Percentiles rank a stretch among this genome's conserved stretches.
phyloP scores from a whole-genome alignment of 2,888 invertebrate genomes.

The Rhogogaster chlorosoma region DNA sequence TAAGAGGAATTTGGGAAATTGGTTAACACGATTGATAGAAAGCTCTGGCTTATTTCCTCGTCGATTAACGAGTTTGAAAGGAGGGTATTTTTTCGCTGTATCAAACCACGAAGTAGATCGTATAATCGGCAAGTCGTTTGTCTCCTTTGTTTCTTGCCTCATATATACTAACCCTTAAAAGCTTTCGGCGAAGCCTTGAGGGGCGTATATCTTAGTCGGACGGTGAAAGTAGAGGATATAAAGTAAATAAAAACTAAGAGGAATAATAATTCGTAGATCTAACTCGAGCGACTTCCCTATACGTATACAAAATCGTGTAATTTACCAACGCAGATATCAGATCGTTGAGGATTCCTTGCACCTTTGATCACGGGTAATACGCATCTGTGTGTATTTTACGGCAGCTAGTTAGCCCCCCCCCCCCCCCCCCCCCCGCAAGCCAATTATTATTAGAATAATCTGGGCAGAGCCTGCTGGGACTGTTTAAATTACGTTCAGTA shows the following conservation, averaged over 20 bases:
- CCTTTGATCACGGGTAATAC: not conserved
- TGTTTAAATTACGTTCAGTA: slow-evolving; percentile 71
- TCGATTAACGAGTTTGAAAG: not conserved
- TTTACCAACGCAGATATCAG: not conserved
- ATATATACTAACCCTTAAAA: not conserved
- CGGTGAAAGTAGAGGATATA: not conserved
- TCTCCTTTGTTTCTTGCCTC: slow-evolving; percentile 6
- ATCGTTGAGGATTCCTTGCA: not conserved
- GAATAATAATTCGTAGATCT: not conserved
- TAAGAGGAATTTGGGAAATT: slow-evolving; percentile 15
- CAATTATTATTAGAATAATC: slow-evolving; percentile 75
- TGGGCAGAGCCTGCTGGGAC: slow-evolving; percentile 72
- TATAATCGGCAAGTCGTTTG: slow-evolving; percentile 17
- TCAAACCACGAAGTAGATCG: not conserved
- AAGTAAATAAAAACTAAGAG: not conserved
- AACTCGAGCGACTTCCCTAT: too few relatives aligned
- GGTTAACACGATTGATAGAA: slow-evolving; percentile 7
- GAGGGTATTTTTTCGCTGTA: not conserved
- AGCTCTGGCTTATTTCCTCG: not conserved
- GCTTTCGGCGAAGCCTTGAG: slow-evolving; percentile 3
- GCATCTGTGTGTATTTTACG: not conserved
- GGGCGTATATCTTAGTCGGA: not conserved
- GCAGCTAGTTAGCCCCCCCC: not conserved
- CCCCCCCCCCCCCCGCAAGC: slow-evolving; percentile 52
- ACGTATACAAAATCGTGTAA: not conserved